Conservation (phyloP, 2,113 vertebrate genomes). For the Oncorhynchus gorbuscha region DNA sequence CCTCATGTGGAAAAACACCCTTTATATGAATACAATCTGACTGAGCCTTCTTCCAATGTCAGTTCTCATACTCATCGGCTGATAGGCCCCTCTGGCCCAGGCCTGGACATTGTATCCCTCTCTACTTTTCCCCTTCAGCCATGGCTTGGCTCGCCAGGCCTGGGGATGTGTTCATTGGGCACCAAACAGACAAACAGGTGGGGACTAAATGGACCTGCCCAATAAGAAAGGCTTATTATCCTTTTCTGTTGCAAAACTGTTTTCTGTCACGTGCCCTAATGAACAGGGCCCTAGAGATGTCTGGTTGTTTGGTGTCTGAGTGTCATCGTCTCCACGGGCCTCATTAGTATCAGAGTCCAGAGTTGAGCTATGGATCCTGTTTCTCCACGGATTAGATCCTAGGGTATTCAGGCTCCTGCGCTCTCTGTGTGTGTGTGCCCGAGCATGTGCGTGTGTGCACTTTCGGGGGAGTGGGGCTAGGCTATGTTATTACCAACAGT, state of each 20-base stretch:
- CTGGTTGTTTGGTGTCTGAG: conserved; percentile 10
- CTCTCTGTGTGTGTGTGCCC: neutral
- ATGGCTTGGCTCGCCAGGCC: conserved; percentile 8
- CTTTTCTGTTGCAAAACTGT: too few species aligned
- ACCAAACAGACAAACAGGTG: too few species aligned
- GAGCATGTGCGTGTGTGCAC: neutral
- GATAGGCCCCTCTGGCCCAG: conserved; percentile 22
- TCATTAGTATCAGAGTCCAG: conserved; percentile 48
- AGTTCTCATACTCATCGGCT: conserved; percentile 55
- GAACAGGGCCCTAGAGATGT: conserved; percentile 15
- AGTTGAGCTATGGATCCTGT: conserved; percentile 53
- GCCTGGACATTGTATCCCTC: conserved; percentile 33
- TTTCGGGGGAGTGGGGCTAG: neutral
- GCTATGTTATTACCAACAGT: neutral
- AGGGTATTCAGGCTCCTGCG: conserved; percentile 40
- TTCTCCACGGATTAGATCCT: conserved; percentile 56
- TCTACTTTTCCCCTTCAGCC: conserved; percentile 36
- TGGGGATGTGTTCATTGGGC: neutral
- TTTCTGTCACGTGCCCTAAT: too few species aligned
- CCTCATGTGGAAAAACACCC: conserved; percentile 8
- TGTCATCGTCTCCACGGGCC: conserved; percentile 21
- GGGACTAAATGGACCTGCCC: too few species aligned
- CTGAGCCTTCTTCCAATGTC: conserved; percentile 53
- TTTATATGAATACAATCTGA: conserved; percentile 67
- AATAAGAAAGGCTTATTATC: too few species aligned